These are phyloP conservation scores for Tenthredo amoena DNA, from an alignment of 2,888 invertebrate genomes.

Conservation along the genomic window DNA sequence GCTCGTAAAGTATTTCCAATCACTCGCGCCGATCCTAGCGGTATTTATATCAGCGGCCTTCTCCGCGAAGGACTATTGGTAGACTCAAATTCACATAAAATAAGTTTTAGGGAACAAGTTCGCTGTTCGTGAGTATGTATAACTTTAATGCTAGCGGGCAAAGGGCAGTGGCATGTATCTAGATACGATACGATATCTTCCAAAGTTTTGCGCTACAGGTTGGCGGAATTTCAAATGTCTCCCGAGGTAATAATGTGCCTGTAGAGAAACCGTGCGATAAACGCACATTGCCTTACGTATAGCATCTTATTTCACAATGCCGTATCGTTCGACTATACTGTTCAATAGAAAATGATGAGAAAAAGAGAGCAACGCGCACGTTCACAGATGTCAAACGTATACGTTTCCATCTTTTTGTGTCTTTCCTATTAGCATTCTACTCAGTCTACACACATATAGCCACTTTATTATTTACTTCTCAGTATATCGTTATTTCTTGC, in stretches of 20 bases:
- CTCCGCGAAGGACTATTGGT: neutral
- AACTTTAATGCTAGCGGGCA: neutral
- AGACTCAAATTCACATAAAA: neutral
- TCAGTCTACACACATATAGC: neutral
- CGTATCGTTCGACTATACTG: neutral
- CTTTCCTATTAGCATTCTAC: neutral
- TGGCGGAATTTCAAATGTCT: neutral
- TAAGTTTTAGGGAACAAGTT: neutral
- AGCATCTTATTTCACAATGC: neutral
- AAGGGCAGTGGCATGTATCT: neutral
- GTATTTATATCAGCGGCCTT: neutral
- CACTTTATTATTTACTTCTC: neutral
- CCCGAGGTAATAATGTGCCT: no score
- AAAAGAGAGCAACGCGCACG: neutral
- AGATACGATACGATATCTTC: neutral
- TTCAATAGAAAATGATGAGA: neutral
- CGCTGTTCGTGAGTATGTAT: neutral
- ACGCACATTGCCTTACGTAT: neutral
- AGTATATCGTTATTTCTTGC: neutral
- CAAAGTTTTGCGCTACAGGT: neutral
- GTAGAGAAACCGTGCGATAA: neutral
- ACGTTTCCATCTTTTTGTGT: neutral
- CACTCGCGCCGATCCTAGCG: neutral
- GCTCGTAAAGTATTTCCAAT: neutral
- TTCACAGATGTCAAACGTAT: conserved; percentile 1